Evolutionary conservation across 2,797 vertebrate genomes (phyloP).

Genomic region (Euthynnus affinis): DNA sequence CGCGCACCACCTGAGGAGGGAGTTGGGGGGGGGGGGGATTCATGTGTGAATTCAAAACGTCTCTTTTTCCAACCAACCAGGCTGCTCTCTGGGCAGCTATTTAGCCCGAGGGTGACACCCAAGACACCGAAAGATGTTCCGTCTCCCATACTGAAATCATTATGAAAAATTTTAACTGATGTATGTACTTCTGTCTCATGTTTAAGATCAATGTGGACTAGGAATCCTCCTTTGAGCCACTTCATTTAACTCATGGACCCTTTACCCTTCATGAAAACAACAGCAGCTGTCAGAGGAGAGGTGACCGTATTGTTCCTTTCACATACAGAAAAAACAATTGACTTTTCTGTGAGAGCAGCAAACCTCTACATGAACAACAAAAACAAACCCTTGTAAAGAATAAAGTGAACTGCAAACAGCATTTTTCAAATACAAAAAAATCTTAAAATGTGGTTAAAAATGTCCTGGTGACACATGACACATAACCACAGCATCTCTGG

Average conservation of each 20-base stretch:
- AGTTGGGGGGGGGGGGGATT: neutral
- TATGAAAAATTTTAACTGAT: neutral
- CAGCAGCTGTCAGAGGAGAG: neutral
- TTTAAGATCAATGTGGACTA: neutral
- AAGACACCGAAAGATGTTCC: neutral
- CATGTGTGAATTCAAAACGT: constrained; percentile 17
- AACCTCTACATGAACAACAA: neutral
- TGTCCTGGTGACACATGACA: neutral
- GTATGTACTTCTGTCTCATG: neutral
- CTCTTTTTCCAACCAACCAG: constrained; percentile 3
- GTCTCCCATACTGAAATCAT: neutral
- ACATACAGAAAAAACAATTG: neutral
- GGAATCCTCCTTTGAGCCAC: neutral
- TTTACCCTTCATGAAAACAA: neutral
- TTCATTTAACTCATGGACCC: neutral
- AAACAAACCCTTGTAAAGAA: too few relatives aligned
- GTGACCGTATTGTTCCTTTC: neutral
- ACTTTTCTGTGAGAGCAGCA: neutral
- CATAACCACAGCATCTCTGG: neutral
- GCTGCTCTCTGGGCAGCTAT: neutral
- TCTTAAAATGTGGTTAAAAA: neutral
- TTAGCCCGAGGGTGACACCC: neutral
- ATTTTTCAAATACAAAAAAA: neutral
- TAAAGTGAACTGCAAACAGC: neutral
- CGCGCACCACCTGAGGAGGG: constrained; percentile 88